Percentiles rank a stretch among this genome's conserved stretches.
Evolutionary conservation across 2,113 vertebrate species (phyloP).

Genomic region (Melanostigma gelatinosum): DNA sequence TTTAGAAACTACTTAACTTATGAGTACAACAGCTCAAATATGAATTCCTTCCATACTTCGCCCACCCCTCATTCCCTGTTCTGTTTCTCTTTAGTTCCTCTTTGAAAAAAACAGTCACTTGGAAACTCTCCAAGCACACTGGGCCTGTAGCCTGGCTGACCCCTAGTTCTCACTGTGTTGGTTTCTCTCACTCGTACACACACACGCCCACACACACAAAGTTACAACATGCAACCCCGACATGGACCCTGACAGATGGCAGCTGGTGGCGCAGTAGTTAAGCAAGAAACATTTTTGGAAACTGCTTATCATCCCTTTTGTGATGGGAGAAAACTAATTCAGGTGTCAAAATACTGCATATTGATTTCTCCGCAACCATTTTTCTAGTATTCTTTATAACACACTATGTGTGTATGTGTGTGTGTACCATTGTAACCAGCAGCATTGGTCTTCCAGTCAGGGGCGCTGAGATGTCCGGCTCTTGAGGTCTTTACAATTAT

Average conservation of each 20-base stretch:
- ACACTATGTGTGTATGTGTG: constrained; percentile 24
- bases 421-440: constrained; percentile 96
- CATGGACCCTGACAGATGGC: constrained; percentile 66
- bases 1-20: constrained; percentile 17
- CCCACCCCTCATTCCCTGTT: constrained; percentile 26
- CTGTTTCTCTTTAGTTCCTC: constrained; percentile 65
- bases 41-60: constrained; percentile 69
- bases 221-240: constrained; percentile 54
- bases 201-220: constrained; percentile 15
- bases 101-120: constrained; percentile 60
- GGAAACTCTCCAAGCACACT: constrained; percentile 72
- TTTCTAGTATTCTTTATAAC: constrained; percentile 11
- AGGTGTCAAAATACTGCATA: constrained; percentile 20
- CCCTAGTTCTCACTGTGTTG: constrained; percentile 57
- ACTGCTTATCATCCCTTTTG: constrained; percentile 13
- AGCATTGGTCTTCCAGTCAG: constrained; percentile 99
- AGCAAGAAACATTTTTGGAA: constrained; percentile 42
- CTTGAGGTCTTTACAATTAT: constrained; percentile 98
- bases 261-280: constrained; percentile 47
- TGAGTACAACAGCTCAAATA: constrained; percentile 52
- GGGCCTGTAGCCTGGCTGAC: constrained; percentile 73
- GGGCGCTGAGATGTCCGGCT: constrained; percentile 95
- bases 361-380: constrained; percentile 1
- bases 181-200: constrained; percentile 40
- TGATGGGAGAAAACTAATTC: constrained; percentile 19